phyloP scores from a whole-genome alignment of 2,888 invertebrate genomes.

The Dryomyza anilis region DNA sequence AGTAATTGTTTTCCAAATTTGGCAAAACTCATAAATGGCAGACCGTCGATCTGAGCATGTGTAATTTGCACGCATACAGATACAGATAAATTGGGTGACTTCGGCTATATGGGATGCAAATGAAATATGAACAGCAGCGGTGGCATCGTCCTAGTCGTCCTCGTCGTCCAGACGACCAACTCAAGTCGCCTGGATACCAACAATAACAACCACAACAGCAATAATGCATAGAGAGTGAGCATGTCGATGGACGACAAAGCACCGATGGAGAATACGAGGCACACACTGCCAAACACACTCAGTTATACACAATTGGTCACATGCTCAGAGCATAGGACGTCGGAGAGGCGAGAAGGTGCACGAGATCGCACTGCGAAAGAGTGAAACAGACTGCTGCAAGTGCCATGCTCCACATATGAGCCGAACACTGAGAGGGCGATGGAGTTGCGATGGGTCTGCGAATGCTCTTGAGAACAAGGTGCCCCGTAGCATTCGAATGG shows the following conservation, averaged over 20 bases:
- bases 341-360: neutral
- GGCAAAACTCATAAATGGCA: too few species aligned
- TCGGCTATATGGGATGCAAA: too few species aligned
- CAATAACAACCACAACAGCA: too few species aligned
- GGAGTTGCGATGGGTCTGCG: constrained; percentile 1
- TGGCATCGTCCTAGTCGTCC: neutral
- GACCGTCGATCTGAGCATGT: too few species aligned
- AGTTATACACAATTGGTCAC: neutral
- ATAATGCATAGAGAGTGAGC: constrained; percentile 8
- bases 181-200: constrained; percentile 8
- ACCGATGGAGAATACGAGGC: neutral
- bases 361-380: neutral
- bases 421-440: neutral
- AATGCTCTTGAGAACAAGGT: constrained; percentile 7
- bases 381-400: neutral
- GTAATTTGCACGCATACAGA: too few species aligned
- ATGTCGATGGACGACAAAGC: constrained; percentile 9
- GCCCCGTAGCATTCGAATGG: neutral
- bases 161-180: constrained; percentile 23
- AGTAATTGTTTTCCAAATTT: too few species aligned
- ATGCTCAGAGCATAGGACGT: neutral
- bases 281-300: neutral
- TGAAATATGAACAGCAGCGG: too few species aligned
- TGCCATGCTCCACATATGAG: constrained; percentile 7
- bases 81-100: too few species aligned